Percentiles rank a stretch among this genome's conserved stretches.
Evolutionary conservation across 37 sponge, comb jelly and placozoan genomes (phyloP).

Genomic region (Trichoplax adhaerens): DNA sequence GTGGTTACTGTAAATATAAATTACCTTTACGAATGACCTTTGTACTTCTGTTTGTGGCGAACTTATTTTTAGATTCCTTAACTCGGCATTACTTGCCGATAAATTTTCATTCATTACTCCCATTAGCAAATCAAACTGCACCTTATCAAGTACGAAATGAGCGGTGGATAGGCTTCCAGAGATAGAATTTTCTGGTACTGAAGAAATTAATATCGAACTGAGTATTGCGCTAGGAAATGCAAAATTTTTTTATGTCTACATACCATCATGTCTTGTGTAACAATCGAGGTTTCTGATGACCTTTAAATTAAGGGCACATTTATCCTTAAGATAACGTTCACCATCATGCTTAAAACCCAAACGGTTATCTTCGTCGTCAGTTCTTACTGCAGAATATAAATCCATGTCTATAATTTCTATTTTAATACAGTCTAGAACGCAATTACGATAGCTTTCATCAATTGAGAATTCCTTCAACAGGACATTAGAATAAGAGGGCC

Average conservation of each 20-base stretch:
- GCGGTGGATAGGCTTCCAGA: conserved; percentile 45
- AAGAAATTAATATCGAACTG: neutral
- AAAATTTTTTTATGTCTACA: neutral
- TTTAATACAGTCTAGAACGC: conserved; percentile 62
- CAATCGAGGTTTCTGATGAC: conserved; percentile 73
- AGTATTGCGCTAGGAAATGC: conserved; percentile 16
- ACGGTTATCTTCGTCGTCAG: neutral
- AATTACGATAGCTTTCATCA: neutral
- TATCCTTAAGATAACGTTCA: conserved; percentile 34
- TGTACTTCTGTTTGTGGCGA: too few species aligned
- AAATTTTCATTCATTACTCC: conserved; percentile 80
- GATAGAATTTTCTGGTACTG: conserved; percentile 62
- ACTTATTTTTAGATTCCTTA: too few species aligned
- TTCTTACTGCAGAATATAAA: conserved; percentile 60
- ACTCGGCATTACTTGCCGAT: too few species aligned
- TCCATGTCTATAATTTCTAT: conserved; percentile 55
- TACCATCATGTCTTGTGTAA: conserved; percentile 4
- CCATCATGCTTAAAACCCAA: too few species aligned
- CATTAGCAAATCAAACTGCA: conserved; percentile 68
- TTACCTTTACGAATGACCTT: too few species aligned
- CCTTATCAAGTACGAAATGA: conserved; percentile 63
- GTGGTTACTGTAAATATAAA: too few species aligned
- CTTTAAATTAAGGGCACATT: conserved; percentile 42
- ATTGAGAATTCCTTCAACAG: neutral
- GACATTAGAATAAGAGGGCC: neutral